A percentile compares a stretch with the other conserved stretches of the same genome.
These are phyloP conservation scores for Steatocranus sp. DNA, from an alignment of 2,797 vertebrate genomes.

Conservation along the genomic window DNA sequence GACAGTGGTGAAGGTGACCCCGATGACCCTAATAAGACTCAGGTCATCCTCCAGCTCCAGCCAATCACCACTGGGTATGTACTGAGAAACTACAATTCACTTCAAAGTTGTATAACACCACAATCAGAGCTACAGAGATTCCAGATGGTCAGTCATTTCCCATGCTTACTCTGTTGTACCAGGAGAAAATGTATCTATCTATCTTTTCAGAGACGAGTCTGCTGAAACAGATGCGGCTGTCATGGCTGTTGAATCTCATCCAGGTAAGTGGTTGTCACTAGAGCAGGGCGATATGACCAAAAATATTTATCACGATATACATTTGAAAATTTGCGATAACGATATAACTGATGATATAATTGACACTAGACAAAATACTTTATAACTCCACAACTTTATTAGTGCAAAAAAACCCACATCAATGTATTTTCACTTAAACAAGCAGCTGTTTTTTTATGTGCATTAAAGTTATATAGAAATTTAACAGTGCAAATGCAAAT, in stretches of 20 bases:
- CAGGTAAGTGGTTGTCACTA: constrained; percentile 53
- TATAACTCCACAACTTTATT: too few relatives aligned
- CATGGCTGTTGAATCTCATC: constrained; percentile 84
- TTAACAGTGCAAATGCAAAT: too few relatives aligned
- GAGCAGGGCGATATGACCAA: neutral
- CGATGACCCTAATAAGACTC: constrained; percentile 87
- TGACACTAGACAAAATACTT: neutral
- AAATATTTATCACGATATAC: neutral
- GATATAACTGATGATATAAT: neutral
- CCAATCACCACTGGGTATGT: constrained; percentile 88
- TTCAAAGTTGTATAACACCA: neutral
- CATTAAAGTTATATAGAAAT: too few relatives aligned
- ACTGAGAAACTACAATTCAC: neutral
- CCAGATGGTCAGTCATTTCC: neutral
- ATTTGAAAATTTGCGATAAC: neutral
- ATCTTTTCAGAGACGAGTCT: constrained; percentile 80
- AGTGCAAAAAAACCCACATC: accelerated
- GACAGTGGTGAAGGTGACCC: constrained; percentile 78
- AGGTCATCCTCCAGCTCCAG: constrained; percentile 93
- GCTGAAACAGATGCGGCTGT: constrained; percentile 83
- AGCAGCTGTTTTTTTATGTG: too few relatives aligned
- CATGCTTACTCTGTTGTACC: neutral
- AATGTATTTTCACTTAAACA: accelerated
- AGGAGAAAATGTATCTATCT: neutral
- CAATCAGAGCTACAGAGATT: neutral